Evolutionary conservation across 2,888 invertebrate species (phyloP).

Genomic region (Tridacna crocea): DNA sequence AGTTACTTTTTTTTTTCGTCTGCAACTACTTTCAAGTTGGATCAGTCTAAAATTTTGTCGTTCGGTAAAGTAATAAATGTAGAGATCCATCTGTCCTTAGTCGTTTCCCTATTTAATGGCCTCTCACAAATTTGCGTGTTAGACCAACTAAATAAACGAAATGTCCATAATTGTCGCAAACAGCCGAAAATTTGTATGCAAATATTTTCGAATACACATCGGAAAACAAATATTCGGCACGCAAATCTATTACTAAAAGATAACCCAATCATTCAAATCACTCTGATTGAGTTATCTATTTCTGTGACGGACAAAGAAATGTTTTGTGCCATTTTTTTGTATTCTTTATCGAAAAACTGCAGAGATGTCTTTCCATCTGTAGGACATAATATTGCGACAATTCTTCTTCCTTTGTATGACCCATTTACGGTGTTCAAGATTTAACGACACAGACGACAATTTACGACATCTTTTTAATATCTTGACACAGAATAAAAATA

Average conservation of each 20-base stretch:
- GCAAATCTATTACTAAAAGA: slow-evolving; percentile 10
- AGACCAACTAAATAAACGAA: slow-evolving; percentile 19
- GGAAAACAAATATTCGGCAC: slow-evolving; percentile 21
- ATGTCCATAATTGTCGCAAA: slow-evolving; percentile 25
- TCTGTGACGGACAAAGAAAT: slow-evolving; percentile 4
- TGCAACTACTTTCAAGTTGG: too few species aligned
- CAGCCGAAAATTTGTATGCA: slow-evolving; percentile 29
- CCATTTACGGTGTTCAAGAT: too few species aligned
- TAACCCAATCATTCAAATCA: slow-evolving; percentile 27
- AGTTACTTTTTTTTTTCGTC: too few species aligned
- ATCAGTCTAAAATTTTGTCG: too few species aligned
- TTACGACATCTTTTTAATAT: too few species aligned
- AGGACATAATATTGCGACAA: too few species aligned
- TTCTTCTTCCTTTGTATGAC: too few species aligned
- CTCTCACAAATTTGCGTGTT: slow-evolving; percentile 13
- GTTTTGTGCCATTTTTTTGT: neutral
- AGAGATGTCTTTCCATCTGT: too few species aligned
- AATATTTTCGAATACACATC: slow-evolving; percentile 25
- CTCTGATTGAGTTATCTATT: slow-evolving; percentile 12
- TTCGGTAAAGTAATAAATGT: too few species aligned
- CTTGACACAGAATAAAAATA: too few species aligned
- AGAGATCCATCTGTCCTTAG: neutral
- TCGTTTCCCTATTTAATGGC: neutral
- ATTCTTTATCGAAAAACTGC: too few species aligned
- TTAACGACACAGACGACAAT: too few species aligned